A percentile compares a stretch with the other conserved stretches of the same genome.
phyloP scores from a whole-genome alignment of 2,113 vertebrate species.

The Crotalus horridus region DNA sequence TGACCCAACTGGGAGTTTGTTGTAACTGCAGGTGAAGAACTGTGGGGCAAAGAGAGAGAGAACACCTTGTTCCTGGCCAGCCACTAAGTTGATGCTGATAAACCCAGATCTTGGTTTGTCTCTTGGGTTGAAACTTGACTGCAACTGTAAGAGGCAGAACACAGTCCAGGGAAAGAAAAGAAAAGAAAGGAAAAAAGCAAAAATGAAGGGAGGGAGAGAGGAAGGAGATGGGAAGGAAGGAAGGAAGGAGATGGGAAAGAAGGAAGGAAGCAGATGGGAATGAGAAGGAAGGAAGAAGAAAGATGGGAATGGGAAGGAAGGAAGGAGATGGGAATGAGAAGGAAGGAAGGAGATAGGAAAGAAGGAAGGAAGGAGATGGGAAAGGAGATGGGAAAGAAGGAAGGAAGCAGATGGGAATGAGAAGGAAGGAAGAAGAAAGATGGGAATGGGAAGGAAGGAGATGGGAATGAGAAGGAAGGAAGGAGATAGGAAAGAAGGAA shows the following conservation, averaged over 20 bases:
- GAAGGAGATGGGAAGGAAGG: too few species aligned
- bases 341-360: too few species aligned
- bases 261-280: too few species aligned
- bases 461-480: background rate
- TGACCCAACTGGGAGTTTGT: accelerated
- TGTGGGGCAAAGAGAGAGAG: background rate
- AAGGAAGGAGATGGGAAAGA: too few species aligned
- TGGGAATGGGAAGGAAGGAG: too few species aligned
- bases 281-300: too few species aligned
- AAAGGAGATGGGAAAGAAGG: too few species aligned
- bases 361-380: too few species aligned
- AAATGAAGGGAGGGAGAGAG: accelerated
- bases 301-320: too few species aligned
- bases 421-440: background rate
- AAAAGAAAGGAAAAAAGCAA: too few species aligned
- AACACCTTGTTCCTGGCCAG: background rate
- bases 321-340: too few species aligned
- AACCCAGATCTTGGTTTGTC: background rate
- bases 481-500: background rate
- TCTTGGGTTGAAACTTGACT: background rate
- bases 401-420: background rate
- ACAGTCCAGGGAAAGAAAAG: background rate
- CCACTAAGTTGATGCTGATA: background rate
- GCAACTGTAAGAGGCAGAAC: constrained; percentile 9
- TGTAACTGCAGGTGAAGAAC: background rate